Percentiles rank a stretch among this genome's conserved stretches.
Conservation (phyloP, 2,888 invertebrate genomes). For the Orthosia cruda region DNA sequence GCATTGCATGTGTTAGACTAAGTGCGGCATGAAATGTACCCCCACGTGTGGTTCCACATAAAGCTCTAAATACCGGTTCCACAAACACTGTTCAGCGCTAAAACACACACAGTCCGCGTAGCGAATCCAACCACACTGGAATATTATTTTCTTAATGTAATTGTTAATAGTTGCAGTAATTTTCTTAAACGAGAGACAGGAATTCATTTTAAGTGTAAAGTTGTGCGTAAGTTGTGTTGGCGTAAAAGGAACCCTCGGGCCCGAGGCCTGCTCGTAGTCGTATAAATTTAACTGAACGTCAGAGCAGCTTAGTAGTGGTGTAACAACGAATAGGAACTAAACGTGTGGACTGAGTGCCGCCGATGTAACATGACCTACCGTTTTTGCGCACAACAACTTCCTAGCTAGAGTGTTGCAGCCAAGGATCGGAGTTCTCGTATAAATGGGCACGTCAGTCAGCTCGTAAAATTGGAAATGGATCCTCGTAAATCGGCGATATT, state of each 20-base stretch:
- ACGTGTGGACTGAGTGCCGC: constrained; percentile 74
- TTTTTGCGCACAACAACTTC: constrained; percentile 66
- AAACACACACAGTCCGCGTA: constrained; percentile 69
- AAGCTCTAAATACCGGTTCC: constrained; percentile 74
- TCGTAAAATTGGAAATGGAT: constrained; percentile 88
- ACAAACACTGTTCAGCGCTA: constrained; percentile 70
- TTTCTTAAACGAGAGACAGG: constrained; percentile 69
- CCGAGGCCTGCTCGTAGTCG: constrained; percentile 71
- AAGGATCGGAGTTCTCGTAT: constrained; percentile 77
- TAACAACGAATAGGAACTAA: constrained; percentile 81
- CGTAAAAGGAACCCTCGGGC: constrained; percentile 77
- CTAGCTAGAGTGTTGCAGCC: constrained; percentile 65
- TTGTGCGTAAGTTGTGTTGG: constrained; percentile 76
- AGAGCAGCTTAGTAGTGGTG: constrained; percentile 77
- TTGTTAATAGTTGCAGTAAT: constrained; percentile 72
- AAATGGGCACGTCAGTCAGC: constrained; percentile 82
- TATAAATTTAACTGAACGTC: constrained; percentile 81
- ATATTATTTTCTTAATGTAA: constrained; percentile 70
- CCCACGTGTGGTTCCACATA: constrained; percentile 80
- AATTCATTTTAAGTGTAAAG: constrained; percentile 76
- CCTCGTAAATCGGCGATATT: constrained; percentile 87
- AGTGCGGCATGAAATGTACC: constrained; percentile 80
- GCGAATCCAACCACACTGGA: constrained; percentile 62
- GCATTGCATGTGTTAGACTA: constrained; percentile 83
- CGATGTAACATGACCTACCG: constrained; percentile 74